phyloP scores from a whole-genome alignment of 2,797 vertebrate genomes.

The Poliocrania exsul region DNA sequence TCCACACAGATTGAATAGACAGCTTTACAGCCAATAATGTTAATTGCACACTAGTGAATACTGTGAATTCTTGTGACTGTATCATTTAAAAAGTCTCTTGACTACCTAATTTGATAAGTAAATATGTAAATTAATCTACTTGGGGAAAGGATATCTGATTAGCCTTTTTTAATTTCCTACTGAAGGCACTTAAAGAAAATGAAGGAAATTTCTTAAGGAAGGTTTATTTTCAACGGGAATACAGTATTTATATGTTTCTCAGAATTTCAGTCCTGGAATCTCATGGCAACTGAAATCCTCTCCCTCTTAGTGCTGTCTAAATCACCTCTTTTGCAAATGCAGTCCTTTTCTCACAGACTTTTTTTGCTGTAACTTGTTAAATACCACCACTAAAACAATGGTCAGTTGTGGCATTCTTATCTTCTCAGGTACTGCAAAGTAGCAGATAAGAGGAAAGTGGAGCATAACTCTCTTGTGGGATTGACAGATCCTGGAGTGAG shows the following conservation, averaged over 20 bases:
- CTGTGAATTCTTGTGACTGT: neutral
- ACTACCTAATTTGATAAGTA: slow-evolving; percentile 18
- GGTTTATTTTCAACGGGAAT: neutral
- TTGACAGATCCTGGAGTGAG: neutral
- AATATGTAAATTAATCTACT: neutral
- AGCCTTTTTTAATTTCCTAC: neutral
- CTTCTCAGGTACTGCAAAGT: neutral
- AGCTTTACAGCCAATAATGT: neutral
- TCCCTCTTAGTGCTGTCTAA: neutral
- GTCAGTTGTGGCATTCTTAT: neutral
- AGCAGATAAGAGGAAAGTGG: neutral
- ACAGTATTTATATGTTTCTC: neutral
- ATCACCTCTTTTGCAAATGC: neutral
- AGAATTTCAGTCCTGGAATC: neutral
- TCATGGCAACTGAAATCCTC: neutral
- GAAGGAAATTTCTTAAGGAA: neutral
- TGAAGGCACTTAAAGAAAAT: neutral
- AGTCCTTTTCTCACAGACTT: neutral
- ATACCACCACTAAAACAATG: accelerated
- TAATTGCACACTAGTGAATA: neutral
- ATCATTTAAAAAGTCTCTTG: neutral
- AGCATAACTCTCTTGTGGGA: neutral
- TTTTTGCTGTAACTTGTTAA: neutral
- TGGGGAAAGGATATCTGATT: neutral
- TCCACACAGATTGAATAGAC: neutral